Base-by-base conservation (phyloP, 2,113 vertebrate genomes). In the Grammomys surdaster region DNA sequence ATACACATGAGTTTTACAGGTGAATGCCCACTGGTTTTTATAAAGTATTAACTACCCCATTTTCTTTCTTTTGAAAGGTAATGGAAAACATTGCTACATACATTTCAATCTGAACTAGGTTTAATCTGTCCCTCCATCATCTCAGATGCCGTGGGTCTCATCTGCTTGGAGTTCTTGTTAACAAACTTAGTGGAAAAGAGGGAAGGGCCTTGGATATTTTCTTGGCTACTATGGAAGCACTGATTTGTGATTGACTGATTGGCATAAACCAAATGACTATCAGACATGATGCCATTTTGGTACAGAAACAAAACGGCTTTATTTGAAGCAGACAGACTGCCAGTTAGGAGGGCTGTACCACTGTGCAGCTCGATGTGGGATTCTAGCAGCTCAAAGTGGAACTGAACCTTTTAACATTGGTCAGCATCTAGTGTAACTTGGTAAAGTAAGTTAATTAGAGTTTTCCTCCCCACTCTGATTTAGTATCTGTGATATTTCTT, bases 21-120 rank as follows among this genome's bases (percentile, higher is more conserved):
- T 67, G 80, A 81, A 51, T 40, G 24, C 51, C 16, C 43, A 72
- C 3, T 51, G 46, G 31, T 81, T 58, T 58, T 88, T 65, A 16
- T 78, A 63, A 96, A 91, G 48, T 88, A 28, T 63, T 93, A 86
- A 51, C 43, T 8, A 80, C 60, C 20, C 36, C 75, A 19, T 75
- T 51, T 84, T 78, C 10, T 0, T 31, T 0, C 70, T 1, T 46
- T 89, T 94, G 76, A 72, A 90, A 94, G 90, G 87, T 19, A 92
- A 43, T 54, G 22, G 3, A 5, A 85, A 67, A 85, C 36, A 19
- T 43, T 48, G 92, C 10, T 0, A 84, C 16, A 3, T 51, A 73
- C 89, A 90, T 78, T 96, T 96, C 87, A 73, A 54, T 60, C 54
- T 65, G 58, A 70, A 54, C 60, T 20, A 70, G 65, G 4, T 22